These are phyloP conservation scores for Notothenia coriiceps DNA, from an alignment of 2,113 vertebrate species.

Conservation along the genomic window DNA sequence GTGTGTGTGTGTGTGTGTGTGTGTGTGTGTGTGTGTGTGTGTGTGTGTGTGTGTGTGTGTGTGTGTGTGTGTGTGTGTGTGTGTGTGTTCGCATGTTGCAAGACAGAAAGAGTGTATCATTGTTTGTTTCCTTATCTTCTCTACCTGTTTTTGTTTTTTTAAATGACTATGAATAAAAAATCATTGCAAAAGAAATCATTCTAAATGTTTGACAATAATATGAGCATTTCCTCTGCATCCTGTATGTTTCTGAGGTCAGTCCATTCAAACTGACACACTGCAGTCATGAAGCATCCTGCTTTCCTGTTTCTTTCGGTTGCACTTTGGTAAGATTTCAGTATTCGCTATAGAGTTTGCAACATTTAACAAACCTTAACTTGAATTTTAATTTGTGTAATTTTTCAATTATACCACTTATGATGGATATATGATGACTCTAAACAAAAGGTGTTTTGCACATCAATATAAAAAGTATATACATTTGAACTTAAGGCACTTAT, in stretches of 20 bases:
- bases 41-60: not conserved
- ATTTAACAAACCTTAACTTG: not conserved
- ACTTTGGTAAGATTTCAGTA: not conserved
- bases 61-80: not conserved
- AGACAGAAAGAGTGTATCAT: not conserved
- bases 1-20: slow-evolving; percentile 5
- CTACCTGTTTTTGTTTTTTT: not conserved
- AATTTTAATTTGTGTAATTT: not conserved
- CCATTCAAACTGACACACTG: slow-evolving; percentile 48
- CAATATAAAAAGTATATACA: not conserved
- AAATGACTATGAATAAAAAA: not conserved
- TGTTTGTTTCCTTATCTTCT: not conserved
- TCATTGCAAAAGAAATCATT: not conserved
- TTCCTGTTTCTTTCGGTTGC: slow-evolving; percentile 32
- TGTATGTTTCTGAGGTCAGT: slow-evolving; percentile 27
- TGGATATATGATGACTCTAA: not conserved
- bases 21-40: slow-evolving; percentile 1
- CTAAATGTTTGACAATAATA: slow-evolving; percentile 4
- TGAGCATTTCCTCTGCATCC: slow-evolving; percentile 42
- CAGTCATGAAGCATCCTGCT: slow-evolving; percentile 48
- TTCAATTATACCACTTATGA: not conserved
- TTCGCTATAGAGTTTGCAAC: slow-evolving; percentile 3
- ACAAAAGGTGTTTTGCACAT: not conserved
- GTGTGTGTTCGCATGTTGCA: slow-evolving; percentile 31
- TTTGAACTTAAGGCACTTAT: not conserved